Evolutionary conservation across 2,113 vertebrate species (phyloP), one percentile per base, ranked within the genome.

Genomic region (Furnarius figulus): DNA sequence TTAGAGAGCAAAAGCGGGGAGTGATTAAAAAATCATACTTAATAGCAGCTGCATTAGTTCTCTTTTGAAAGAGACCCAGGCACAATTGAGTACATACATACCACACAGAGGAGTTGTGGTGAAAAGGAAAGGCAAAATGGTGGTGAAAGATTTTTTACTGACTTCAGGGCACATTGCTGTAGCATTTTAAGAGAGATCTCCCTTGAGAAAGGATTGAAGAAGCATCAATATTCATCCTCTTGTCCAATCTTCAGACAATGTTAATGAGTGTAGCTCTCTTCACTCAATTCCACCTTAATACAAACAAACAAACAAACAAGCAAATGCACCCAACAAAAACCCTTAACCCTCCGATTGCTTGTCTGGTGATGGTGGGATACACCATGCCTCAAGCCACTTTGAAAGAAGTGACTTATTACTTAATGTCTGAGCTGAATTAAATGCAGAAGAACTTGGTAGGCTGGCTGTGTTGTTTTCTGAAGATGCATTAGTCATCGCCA

Each of bases 21-120:
- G 76, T 96, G 94, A 97, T 98, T 97, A 96, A 96, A 95, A 97
- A 83, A 97, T 96, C 93, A 88, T 94, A 59, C 78, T 91, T 97
- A 97, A 97, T 95, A 93, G 58, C 82, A 97, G 78, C 96, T 96
- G 94, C 66, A 96, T 97, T 95, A 92, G 44, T 89, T 96, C 90
- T 63, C 68, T 96, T 96, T 95, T 88, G 62, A 96, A 89, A 89
- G 61, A 93, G 59, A 81, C 68, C 20, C 24, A 79, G 85, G 82
- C 78, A 84, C 66, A 63, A 75, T 4, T 88, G 62, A 96, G 47
- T 85, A 28, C 67, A 62, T 75, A 72, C 12, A 21, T 27, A 65
- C 74, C 31, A 89, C 82, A 91, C 11, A 1, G 82, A 95, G 55
- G 90, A 71, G 30, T 56, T 96, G 42, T 72, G 82, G 37, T 86